Evolutionary conservation across 2,888 invertebrate species (phyloP).

Genomic region (Chymomyza procnemis): DNA sequence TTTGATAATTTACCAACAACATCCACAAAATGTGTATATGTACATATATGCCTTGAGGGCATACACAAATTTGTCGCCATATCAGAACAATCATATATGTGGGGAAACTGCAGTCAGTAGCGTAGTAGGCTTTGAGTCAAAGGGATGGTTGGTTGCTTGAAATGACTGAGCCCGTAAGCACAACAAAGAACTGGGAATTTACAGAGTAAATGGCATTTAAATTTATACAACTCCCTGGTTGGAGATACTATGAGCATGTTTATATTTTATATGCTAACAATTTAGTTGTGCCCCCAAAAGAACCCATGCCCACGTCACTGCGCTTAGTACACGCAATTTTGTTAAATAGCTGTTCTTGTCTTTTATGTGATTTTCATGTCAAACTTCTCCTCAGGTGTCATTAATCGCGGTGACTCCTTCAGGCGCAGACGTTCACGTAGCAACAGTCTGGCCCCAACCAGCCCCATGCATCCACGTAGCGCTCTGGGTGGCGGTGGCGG

Average conservation of each 20-base stretch:
- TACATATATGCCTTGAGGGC: background rate
- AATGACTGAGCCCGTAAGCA: too few relatives aligned
- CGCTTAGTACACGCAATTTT: background rate
- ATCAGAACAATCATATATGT: background rate
- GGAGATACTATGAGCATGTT: too few relatives aligned
- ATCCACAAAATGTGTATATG: background rate
- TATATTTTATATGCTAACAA: too few relatives aligned
- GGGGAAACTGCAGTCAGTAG: too few relatives aligned
- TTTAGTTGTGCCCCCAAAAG: too few relatives aligned
- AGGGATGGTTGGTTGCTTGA: too few relatives aligned
- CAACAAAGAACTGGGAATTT: too few relatives aligned
- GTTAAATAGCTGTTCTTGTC: background rate
- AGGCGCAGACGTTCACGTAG: slow-evolving; percentile 90
- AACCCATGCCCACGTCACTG: too few relatives aligned
- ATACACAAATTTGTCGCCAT: background rate
- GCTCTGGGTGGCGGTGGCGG: slow-evolving; percentile 54
- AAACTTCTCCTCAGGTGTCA: slow-evolving; percentile 85
- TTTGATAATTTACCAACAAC: background rate
- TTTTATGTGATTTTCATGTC: slow-evolving; percentile 5
- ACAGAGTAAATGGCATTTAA: too few relatives aligned
- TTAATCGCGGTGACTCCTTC: slow-evolving; percentile 96
- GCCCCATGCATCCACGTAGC: slow-evolving; percentile 79
- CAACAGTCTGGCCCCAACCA: slow-evolving; percentile 86
- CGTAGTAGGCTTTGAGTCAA: too few relatives aligned
- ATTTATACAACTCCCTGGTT: too few relatives aligned